phyloP scores from a whole-genome alignment of 2,888 invertebrate genomes.

The Cataglyphis cursor region DNA sequence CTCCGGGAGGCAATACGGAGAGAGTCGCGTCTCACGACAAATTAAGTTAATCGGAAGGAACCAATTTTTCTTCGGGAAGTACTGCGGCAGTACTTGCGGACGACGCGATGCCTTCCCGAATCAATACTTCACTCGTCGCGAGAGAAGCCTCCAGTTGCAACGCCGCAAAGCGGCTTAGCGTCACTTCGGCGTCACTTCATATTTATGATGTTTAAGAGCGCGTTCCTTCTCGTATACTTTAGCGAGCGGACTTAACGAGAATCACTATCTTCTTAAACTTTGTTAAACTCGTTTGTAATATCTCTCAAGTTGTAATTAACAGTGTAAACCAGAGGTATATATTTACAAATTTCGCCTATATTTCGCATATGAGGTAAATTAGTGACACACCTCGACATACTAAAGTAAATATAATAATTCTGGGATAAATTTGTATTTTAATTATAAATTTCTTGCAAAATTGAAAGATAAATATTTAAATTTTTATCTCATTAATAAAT shows the following conservation, averaged over 20 bases:
- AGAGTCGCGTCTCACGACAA: conserved; percentile 58
- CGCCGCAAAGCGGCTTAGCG: conserved; percentile 43
- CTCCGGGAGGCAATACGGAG: conserved; percentile 30
- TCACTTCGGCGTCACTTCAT: neutral
- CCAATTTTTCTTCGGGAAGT: conserved; percentile 64
- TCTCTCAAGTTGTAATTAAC: conserved; percentile 31
- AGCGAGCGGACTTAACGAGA: conserved; percentile 17
- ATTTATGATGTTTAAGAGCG: conserved; percentile 25
- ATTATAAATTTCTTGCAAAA: too few species aligned
- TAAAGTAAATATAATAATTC: neutral
- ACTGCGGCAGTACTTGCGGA: conserved; percentile 56
- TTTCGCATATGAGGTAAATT: neutral
- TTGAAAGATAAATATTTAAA: neutral
- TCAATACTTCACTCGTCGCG: conserved; percentile 64
- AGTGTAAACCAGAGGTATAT: neutral
- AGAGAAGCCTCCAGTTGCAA: conserved; percentile 44
- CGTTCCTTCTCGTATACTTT: neutral
- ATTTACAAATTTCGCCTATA: neutral
- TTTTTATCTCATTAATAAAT: neutral
- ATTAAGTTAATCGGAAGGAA: conserved; percentile 73
- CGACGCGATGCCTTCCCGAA: conserved; percentile 56
- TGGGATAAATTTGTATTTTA: neutral
- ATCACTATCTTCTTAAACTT: conserved; percentile 27
- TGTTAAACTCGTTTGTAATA: conserved; percentile 3
- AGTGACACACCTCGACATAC: neutral